Percentiles rank a stretch among this genome's conserved stretches.
Evolutionary conservation across 2,888 invertebrate species (phyloP).

Genomic region (Metallyticus violacea): DNA sequence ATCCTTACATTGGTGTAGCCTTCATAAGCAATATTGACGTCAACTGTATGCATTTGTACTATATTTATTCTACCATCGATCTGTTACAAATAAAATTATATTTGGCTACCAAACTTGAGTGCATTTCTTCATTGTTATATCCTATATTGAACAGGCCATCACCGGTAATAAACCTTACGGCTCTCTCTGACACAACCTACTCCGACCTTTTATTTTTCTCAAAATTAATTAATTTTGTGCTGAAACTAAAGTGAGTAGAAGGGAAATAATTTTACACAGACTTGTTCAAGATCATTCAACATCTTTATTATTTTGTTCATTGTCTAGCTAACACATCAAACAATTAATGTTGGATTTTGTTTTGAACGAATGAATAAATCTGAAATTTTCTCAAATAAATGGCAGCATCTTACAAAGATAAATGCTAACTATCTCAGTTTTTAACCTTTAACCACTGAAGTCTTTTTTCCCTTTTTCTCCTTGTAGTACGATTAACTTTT

Average conservation of each 20-base stretch:
- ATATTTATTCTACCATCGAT: too few species aligned
- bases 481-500: neutral
- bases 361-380: neutral
- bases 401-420: neutral
- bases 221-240: too few species aligned
- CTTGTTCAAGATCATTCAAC: neutral
- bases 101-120: too few species aligned
- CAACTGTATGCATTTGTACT: too few species aligned
- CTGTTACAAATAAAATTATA: too few species aligned
- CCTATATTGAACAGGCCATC: too few species aligned
- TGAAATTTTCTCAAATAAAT: neutral
- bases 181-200: too few species aligned
- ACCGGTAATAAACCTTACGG: too few species aligned
- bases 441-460: neutral
- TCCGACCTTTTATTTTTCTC: too few species aligned
- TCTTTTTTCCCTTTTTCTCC: neutral
- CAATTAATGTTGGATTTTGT: conserved; percentile 8
- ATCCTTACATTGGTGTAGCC: too few species aligned
- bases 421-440: neutral
- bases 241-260: neutral
- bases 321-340: conserved; percentile 19
- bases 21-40: too few species aligned
- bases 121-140: too few species aligned
- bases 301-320: neutral
- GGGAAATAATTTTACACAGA: neutral